phyloP scores from a whole-genome alignment of 2,888 invertebrate species.

The Macrosiphum euphorbiae region DNA sequence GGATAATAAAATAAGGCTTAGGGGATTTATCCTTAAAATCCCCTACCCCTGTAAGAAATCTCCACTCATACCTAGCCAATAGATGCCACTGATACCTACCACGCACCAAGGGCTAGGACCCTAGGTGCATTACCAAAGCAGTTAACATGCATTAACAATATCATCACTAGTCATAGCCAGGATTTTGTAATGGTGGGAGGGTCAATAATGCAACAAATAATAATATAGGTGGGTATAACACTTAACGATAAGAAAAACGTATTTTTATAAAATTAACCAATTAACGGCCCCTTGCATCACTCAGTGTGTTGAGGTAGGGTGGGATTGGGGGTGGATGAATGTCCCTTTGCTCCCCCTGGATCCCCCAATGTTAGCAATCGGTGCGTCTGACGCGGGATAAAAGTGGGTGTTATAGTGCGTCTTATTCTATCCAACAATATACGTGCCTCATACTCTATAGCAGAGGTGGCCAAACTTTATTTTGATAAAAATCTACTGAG shows the following conservation, averaged over 20 bases:
- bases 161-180: background rate
- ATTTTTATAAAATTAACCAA: too few relatives aligned
- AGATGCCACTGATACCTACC: background rate
- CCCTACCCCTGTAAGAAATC: background rate
- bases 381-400: background rate
- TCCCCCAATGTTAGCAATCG: too few relatives aligned
- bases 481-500: background rate
- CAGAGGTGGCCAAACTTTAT: background rate
- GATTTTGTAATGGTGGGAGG: background rate
- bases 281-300: too few relatives aligned
- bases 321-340: too few relatives aligned
- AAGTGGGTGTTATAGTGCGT: background rate
- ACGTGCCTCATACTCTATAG: background rate
- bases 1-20: background rate
- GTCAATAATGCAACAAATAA: background rate
- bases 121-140: background rate
- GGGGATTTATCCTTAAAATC: background rate
- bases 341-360: too few relatives aligned
- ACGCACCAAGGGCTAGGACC: background rate
- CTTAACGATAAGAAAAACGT: too few relatives aligned
- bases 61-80: background rate
- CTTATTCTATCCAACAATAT: background rate
- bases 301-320: too few relatives aligned
- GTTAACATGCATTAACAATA: background rate
- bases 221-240: background rate